Evolutionary conservation across 2,888 invertebrate genomes (phyloP), one percentile per base, ranked within the genome.

Genomic region (Ethmia dodecea): DNA sequence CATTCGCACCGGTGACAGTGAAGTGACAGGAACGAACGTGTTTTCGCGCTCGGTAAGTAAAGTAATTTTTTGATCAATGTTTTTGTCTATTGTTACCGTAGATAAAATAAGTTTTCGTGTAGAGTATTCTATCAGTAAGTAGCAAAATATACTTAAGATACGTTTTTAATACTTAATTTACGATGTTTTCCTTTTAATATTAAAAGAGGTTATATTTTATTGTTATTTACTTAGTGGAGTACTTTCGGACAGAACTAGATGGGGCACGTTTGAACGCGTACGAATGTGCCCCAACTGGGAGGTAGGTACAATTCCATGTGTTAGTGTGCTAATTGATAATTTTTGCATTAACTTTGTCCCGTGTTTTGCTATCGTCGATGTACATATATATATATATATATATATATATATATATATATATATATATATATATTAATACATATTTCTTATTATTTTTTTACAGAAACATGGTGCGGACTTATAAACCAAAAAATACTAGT

Each of bases 381-480:
- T n/a, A 3, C 6, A 24, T 10, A 24, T 3, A n/a, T n/a, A 8
- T 3, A 24, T 24, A 3, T 24, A 6, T 24, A 8, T 24, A 8
- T 24, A n/a, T n/a, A n/a, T 3, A n/a, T 8, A n/a, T 3, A 3
- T n/a, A n/a, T 3, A 8, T 8, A 10, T 5, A n/a, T 3, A n/a
- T 24, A 6, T n/a, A 24, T 3, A 6, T 8, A 24, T 3, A 6
- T 24, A 18, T 4, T 18, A 8, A 4, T 4, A 8, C 4, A 18
- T 18, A 5, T 5, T 8, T 18, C 4, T 5, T 4, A 18, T 18
- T 18, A 10, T 8, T n/a, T n/a, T 24, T 14, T 27, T 11, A 10
- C 22, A 38, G 31, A 34, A 38, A 13, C 28, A 38, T 38, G 31
- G 34, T 34, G 22, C 34, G 34, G 11, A 35, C 8, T 22, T 38